Evolutionary conservation across 1,140 invertebrate genomes (phyloP).

Genomic region (Teleogryllus occipitalis): DNA sequence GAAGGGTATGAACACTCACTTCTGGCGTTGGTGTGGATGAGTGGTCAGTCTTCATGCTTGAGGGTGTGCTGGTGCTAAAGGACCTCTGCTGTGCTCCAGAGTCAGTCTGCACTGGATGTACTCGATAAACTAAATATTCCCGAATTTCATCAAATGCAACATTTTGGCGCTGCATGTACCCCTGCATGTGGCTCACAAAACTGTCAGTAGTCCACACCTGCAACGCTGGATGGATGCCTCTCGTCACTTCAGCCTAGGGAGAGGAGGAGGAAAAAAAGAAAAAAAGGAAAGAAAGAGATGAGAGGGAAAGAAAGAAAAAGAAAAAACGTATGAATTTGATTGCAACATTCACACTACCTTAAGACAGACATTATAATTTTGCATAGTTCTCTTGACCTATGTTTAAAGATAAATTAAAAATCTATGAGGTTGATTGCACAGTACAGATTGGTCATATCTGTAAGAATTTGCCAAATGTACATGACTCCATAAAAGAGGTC

Average conservation of each 20-base stretch:
- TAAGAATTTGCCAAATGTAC: too few species aligned
- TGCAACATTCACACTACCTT: too few species aligned
- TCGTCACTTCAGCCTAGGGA: constrained; percentile 18
- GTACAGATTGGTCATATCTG: too few species aligned
- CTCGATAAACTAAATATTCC: constrained; percentile 27
- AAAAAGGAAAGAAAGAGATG: too few species aligned
- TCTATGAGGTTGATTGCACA: too few species aligned
- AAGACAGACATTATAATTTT: too few species aligned
- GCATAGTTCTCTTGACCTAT: too few species aligned
- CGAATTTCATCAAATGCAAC: constrained; percentile 22
- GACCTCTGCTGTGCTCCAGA: neutral
- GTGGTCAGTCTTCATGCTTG: neutral
- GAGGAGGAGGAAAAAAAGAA: too few species aligned
- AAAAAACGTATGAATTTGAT: neutral
- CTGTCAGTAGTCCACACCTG: constrained; percentile 24
- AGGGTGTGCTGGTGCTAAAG: neutral
- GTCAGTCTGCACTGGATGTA: neutral
- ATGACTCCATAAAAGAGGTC: too few species aligned
- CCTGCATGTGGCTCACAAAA: constrained; percentile 19
- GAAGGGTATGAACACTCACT: neutral
- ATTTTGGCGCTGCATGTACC: constrained; percentile 14
- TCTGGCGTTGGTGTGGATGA: neutral
- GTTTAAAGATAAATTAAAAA: too few species aligned
- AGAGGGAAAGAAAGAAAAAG: neutral
- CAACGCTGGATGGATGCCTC: constrained; percentile 23